Base-by-base conservation (phyloP, 1,140 invertebrate genomes). In the Halotydeus destructor region DNA sequence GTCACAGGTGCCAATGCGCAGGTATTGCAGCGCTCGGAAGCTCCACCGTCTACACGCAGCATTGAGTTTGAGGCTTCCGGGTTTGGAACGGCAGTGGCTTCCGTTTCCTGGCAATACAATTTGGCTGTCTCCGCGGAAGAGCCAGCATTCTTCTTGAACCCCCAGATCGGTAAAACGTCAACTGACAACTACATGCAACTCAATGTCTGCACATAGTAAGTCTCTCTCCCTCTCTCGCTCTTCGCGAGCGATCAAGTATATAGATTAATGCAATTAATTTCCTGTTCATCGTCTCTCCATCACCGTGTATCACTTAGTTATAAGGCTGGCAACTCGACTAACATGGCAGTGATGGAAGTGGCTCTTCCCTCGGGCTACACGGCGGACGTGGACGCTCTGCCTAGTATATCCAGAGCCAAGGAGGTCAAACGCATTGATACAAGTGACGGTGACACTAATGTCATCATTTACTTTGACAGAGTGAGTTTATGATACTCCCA, bases 281-380 rank as follows among this genome's bases (percentile, higher is more conserved):
- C 11, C 18, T 28, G 5, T 32, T 46, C 22, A 3, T 6, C 35
- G 16, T 43, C 21, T 11, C 3, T 2, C 14, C 25, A 14, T 14
- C 3, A 3, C 3, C 38, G 2, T 16, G 24, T 2, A 27, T 31
- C 21, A 3, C 28, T 6, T 38, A 47, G 45, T 35, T 47, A 47
- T 21, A 47, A 43, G 28, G 41, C 34, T 14, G 45, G 45, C 16
- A 44, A 44, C 23, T 5, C 50, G 0, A 59, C 54, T 21, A 85
- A 85, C 54, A 86, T 88, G 81, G 81, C 78, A 30, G 75, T 88
- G 2, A 78, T 86, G 71, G 80, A 85, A 62, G 72, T 86, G 0
- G 70, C 68, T 48, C 63, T 86, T 36, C 80, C 82, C 1, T 83
- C 78, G 18, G 82, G 83, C 26, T 88, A 79, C 55, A 21, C 24